Evolutionary conservation across 2,113 vertebrate species (phyloP).

Genomic region (Pardalotus punctatus): DNA sequence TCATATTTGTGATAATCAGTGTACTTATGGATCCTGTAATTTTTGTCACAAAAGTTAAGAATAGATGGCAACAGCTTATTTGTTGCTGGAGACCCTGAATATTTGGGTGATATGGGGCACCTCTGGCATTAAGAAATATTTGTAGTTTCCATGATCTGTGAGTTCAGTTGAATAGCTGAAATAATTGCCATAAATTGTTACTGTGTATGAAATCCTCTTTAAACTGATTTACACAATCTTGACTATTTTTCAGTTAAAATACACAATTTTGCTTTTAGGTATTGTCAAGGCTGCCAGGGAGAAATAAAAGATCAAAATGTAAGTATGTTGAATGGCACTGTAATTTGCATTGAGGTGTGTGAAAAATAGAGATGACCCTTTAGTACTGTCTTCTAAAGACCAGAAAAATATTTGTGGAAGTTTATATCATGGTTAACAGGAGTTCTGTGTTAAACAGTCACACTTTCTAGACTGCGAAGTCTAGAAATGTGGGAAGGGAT

Average conservation of each 20-base stretch:
- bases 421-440: background rate
- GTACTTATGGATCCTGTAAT: background rate
- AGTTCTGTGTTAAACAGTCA: background rate
- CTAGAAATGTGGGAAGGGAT: background rate
- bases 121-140: background rate
- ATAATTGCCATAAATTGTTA: background rate
- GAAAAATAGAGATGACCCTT: background rate
- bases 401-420: background rate
- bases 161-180: background rate
- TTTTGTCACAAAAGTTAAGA: background rate
- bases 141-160: background rate
- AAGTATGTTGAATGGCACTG: conserved; percentile 64
- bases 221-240: background rate
- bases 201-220: background rate
- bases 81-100: background rate
- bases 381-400: background rate
- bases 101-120: background rate
- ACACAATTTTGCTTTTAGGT: conserved; percentile 75
- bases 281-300: conserved; percentile 89
- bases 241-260: background rate
- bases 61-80: background rate
- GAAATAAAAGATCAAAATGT: conserved; percentile 90
- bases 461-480: background rate
- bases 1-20: background rate
- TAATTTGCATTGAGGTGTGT: background rate